Conservation (phyloP, 2,888 invertebrate species). For the Suillia variegata region DNA sequence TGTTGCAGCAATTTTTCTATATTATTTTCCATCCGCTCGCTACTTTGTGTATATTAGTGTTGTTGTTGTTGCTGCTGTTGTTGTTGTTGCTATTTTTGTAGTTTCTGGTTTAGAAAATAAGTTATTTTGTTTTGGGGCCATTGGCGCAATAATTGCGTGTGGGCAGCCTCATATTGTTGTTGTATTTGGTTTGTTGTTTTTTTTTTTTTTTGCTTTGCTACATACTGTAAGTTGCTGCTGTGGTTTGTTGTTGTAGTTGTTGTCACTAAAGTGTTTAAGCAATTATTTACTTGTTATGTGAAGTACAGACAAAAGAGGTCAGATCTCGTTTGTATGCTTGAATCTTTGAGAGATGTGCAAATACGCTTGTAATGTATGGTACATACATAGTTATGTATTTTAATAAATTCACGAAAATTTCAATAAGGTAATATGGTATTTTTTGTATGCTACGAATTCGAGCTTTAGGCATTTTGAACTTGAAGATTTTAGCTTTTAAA, state of each 20-base stretch:
- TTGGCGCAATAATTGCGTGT: background rate
- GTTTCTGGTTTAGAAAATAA: constrained; percentile 25
- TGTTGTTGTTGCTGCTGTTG: constrained; percentile 9
- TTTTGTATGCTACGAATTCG: too few relatives aligned
- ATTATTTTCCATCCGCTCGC: constrained; percentile 28
- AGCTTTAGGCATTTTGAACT: too few relatives aligned
- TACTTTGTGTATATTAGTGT: too few relatives aligned
- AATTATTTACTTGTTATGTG: constrained; percentile 28
- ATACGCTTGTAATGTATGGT: too few relatives aligned
- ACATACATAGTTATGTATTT: too few relatives aligned
- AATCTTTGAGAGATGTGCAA: too few relatives aligned
- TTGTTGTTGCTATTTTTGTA: constrained; percentile 24
- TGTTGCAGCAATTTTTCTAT: constrained; percentile 49
- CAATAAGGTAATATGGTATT: too few relatives aligned
- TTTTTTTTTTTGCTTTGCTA: constrained; percentile 10
- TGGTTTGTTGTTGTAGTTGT: constrained; percentile 21
- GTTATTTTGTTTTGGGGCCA: background rate
- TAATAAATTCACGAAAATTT: too few relatives aligned
- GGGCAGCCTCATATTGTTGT: background rate
- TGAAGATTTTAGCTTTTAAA: too few relatives aligned
- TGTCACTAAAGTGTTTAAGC: constrained; percentile 26
- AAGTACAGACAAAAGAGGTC: background rate
- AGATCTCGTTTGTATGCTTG: too few relatives aligned
- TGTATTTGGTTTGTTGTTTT: constrained; percentile 2
- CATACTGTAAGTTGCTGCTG: constrained; percentile 15